These are phyloP conservation scores for Muscicapa comitata DNA, from an alignment of 2,797 vertebrate species.

Conservation along the genomic window DNA sequence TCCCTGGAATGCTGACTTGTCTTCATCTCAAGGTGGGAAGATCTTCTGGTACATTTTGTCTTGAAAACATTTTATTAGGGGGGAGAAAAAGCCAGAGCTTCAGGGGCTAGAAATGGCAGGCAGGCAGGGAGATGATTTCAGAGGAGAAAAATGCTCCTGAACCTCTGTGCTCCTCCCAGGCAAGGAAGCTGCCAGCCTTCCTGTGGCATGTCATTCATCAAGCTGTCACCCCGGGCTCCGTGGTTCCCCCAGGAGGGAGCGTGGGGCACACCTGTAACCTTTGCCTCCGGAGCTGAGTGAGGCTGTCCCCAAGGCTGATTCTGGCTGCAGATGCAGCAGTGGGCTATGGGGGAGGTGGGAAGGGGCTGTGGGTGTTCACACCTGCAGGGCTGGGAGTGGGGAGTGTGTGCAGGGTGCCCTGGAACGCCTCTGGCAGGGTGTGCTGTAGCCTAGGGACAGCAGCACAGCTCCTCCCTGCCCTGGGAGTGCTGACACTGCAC, in stretches of 20 bases:
- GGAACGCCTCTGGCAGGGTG: background rate
- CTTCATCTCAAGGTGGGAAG: background rate
- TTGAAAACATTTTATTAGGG: background rate
- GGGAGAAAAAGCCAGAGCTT: background rate
- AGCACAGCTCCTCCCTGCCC: background rate
- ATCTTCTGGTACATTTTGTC: background rate
- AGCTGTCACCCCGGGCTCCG: constrained; percentile 8
- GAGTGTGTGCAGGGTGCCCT: accelerated
- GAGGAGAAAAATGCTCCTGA: constrained; percentile 56
- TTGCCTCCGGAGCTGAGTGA: background rate
- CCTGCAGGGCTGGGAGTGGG: background rate
- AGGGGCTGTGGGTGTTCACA: background rate
- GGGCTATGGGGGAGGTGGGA: background rate
- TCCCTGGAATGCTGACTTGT: background rate
- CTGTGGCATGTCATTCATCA: constrained; percentile 50
- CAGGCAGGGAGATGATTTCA: constrained; percentile 47
- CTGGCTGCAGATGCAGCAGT: background rate
- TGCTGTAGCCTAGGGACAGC: accelerated
- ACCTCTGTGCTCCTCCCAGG: constrained; percentile 41
- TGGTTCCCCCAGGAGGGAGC: background rate
- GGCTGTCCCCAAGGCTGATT: background rate
- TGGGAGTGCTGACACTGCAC: background rate
- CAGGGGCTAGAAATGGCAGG: background rate
- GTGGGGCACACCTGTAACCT: constrained; percentile 42
- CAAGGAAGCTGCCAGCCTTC: constrained; percentile 52